phyloP scores from a whole-genome alignment of 2,888 invertebrate species.

The Andrena fulva region DNA sequence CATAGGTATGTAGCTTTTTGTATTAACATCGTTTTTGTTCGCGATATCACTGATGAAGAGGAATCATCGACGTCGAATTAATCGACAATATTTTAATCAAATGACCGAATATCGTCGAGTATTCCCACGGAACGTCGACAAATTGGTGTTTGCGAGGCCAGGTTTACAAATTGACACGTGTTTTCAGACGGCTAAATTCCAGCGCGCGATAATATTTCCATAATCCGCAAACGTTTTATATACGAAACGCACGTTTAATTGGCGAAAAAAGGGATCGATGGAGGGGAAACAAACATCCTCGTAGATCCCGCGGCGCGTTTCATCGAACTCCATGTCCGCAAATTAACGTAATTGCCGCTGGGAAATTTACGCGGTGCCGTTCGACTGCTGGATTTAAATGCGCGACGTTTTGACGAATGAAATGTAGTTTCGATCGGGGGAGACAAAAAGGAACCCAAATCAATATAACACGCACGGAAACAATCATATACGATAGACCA shows the following conservation, averaged over 20 bases:
- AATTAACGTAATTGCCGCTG: constrained; percentile 9
- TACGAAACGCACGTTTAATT: not conserved
- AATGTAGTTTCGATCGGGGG: not conserved
- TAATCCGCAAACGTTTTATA: not conserved
- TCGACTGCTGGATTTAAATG: not conserved
- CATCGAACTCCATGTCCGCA: constrained; percentile 2
- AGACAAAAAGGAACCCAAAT: not conserved
- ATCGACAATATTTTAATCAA: not conserved
- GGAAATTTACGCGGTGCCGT: constrained; percentile 8
- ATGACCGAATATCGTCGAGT: not conserved
- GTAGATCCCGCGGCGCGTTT: not conserved
- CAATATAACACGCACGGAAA: too few relatives aligned
- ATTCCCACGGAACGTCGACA: not conserved
- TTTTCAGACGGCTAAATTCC: not conserved
- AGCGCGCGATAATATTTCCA: not conserved
- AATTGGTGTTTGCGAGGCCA: not conserved
- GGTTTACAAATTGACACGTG: not conserved
- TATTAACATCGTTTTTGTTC: too few relatives aligned
- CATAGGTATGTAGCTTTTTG: too few relatives aligned
- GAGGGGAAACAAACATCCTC: not conserved
- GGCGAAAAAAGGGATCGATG: not conserved
- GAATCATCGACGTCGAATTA: not conserved
- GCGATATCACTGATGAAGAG: too few relatives aligned
- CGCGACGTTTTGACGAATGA: constrained; percentile 2
- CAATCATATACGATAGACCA: too few relatives aligned